Conservation (phyloP, 2,113 vertebrate genomes). For the Lagopus muta region DNA sequence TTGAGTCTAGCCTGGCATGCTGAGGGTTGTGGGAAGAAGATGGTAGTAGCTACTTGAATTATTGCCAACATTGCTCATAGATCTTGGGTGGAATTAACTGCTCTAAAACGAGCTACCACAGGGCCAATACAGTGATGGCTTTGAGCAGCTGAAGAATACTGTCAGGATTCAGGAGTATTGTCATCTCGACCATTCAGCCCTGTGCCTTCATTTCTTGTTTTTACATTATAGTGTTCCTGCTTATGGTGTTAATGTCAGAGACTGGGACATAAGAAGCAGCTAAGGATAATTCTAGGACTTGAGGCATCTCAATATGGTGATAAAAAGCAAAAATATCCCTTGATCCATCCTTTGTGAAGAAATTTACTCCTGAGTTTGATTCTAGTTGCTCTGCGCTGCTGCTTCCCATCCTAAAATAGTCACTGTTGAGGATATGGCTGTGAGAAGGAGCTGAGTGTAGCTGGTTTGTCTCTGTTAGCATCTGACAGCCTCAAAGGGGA, state of each 20-base stretch:
- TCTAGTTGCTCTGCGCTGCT: not conserved
- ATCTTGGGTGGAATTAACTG: constrained; percentile 1
- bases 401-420: not conserved
- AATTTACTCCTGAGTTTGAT: not conserved
- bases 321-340: not conserved
- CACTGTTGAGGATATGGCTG: not conserved
- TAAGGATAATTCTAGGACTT: not conserved
- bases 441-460: not conserved
- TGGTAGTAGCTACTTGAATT: not conserved
- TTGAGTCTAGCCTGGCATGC: not conserved
- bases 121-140: not conserved
- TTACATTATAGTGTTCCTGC: not conserved
- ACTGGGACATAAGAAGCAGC: not conserved
- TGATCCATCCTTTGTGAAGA: not conserved
- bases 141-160: not conserved
- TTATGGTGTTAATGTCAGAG: not conserved
- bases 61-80: not conserved
- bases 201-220: not conserved
- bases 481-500: rapidly evolving
- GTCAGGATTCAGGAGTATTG: not conserved
- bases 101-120: not conserved
- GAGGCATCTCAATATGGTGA: not conserved
- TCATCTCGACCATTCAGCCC: not conserved
- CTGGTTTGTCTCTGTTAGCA: not conserved
- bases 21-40: not conserved